Evolutionary conservation across 2,797 vertebrate species (phyloP).

Genomic region (Diceros bicornis): DNA sequence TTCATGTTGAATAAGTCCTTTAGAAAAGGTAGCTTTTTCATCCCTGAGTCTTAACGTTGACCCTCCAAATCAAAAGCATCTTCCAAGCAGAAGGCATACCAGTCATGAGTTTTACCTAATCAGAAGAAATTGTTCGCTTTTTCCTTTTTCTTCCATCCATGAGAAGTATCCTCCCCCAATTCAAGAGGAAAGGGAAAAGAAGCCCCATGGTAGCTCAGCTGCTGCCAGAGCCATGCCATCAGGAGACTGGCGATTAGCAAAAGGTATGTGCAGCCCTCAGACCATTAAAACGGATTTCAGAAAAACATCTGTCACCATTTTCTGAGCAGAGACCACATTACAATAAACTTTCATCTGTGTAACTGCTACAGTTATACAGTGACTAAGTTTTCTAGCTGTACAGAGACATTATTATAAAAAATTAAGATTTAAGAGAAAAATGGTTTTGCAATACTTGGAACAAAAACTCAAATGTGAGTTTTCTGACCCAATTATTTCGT

Average conservation of each 20-base stretch:
- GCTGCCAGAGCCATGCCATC: background rate
- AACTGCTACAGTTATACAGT: background rate
- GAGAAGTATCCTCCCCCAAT: background rate
- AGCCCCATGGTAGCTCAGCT: background rate
- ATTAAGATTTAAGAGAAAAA: slow-evolving; percentile 62
- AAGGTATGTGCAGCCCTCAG: background rate
- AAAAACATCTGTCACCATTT: background rate
- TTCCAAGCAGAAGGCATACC: background rate
- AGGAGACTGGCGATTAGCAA: background rate
- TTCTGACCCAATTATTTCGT: background rate
- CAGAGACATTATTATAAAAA: background rate
- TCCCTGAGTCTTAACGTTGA: background rate
- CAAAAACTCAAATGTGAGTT: slow-evolving; percentile 39
- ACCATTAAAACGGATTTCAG: background rate
- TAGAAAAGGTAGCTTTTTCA: slow-evolving; percentile 30
- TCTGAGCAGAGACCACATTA: slow-evolving; percentile 62
- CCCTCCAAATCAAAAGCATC: slow-evolving; percentile 16
- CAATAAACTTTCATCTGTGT: background rate
- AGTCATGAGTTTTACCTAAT: background rate
- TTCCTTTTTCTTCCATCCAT: background rate
- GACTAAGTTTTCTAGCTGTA: background rate
- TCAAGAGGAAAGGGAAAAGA: background rate
- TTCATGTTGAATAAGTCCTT: slow-evolving; percentile 16
- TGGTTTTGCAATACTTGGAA: slow-evolving; percentile 35
- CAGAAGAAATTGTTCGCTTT: background rate